phyloP scores from a whole-genome alignment of 2,113 vertebrate genomes.

The Microtus oregoni region DNA sequence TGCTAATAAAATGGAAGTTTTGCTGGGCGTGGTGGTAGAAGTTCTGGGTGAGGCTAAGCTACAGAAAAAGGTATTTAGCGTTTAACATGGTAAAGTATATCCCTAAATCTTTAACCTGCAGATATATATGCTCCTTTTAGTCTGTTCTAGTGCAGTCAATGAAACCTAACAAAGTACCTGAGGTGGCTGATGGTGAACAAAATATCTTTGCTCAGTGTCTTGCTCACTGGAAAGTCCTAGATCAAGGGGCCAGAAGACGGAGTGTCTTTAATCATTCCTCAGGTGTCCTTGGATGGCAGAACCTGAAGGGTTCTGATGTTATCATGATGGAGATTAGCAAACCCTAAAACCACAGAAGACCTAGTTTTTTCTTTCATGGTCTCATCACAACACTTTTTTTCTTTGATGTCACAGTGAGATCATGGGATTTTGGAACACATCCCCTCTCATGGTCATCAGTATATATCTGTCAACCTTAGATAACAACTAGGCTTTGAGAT shows the following conservation, averaged over 20 bases:
- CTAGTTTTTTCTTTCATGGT: not conserved
- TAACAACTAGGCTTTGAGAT: not conserved
- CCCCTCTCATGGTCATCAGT: not conserved
- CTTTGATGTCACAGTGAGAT: not conserved
- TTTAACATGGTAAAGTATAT: not conserved
- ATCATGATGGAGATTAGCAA: not conserved
- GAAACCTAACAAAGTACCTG: not conserved
- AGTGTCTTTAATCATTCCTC: not conserved
- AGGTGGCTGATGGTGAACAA: not conserved
- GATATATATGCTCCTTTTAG: slow-evolving; percentile 9
- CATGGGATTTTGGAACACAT: not conserved
- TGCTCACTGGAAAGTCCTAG: not conserved
- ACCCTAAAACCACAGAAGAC: not conserved
- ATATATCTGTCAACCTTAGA: not conserved
- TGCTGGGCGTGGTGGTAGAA: not conserved
- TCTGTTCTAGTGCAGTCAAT: not conserved
- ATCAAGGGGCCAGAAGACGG: not conserved
- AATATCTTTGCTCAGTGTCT: not conserved
- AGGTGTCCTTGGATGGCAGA: not conserved
- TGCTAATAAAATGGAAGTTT: slow-evolving; percentile 30
- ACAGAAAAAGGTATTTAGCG: not conserved
- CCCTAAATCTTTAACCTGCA: not conserved
- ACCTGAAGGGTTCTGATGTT: not conserved
- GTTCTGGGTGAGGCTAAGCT: not conserved
- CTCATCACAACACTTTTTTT: not conserved